Conservation (phyloP, 2,888 invertebrate species). For the Euphydryas editha region DNA sequence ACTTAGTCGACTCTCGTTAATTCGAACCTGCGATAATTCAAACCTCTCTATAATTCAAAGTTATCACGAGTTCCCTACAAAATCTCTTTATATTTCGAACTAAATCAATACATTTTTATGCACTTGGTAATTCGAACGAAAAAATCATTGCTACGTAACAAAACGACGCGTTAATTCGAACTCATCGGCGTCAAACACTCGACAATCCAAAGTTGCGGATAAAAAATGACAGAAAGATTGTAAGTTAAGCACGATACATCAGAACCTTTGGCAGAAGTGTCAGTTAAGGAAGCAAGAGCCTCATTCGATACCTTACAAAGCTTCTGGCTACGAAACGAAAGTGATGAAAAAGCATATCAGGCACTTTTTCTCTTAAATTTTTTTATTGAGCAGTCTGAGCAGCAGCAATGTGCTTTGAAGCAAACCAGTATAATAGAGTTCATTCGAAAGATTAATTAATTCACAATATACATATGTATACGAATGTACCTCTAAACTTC, state of each 20-base stretch:
- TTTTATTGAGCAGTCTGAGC: slow-evolving; percentile 18
- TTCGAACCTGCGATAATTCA: slow-evolving; percentile 15
- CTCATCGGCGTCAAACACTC: slow-evolving; percentile 3
- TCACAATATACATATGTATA: slow-evolving; percentile 26
- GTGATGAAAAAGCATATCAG: slow-evolving; percentile 46
- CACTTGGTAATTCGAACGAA: no score
- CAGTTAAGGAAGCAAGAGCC: slow-evolving; percentile 45
- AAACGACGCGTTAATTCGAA: slow-evolving; percentile 36
- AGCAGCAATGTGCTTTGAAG: slow-evolving; percentile 40
- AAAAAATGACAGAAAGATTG: neutral
- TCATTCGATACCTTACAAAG: slow-evolving; percentile 44
- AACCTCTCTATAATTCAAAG: slow-evolving; percentile 31
- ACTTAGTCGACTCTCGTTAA: neutral
- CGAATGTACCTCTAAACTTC: slow-evolving; percentile 4
- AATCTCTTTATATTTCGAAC: slow-evolving; percentile 42
- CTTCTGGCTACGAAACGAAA: slow-evolving; percentile 45
- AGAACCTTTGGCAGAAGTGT: slow-evolving; percentile 41
- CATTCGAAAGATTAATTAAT: slow-evolving; percentile 36
- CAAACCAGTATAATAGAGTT: slow-evolving; percentile 44
- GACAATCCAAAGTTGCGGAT: no score
- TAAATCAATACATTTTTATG: slow-evolving; percentile 37
- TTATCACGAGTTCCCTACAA: slow-evolving; percentile 35
- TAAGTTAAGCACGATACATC: neutral
- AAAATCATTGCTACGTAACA: slow-evolving; percentile 27
- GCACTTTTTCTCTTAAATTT: slow-evolving; percentile 40